Evolutionary conservation across 2,797 vertebrate species (phyloP).

Genomic region (Artibeus lituratus): DNA sequence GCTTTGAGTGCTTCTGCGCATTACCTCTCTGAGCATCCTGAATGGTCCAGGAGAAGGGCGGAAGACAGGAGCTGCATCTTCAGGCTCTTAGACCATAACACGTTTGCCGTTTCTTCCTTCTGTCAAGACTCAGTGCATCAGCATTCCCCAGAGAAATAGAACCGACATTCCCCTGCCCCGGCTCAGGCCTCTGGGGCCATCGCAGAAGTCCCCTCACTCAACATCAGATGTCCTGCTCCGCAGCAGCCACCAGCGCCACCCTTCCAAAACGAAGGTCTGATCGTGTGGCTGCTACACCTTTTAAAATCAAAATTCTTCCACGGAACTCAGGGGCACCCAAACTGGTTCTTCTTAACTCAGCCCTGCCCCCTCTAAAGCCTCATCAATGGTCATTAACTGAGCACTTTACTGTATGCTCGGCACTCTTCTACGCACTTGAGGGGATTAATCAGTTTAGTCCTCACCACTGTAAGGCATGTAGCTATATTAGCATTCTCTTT

Average conservation of each 20-base stretch:
- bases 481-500: neutral
- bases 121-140: neutral
- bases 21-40: neutral
- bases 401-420: neutral
- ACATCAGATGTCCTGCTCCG: neutral
- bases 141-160: neutral
- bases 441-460: neutral
- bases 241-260: neutral
- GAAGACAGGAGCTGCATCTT: neutral
- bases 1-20: neutral
- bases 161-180: neutral
- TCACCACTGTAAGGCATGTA: neutral
- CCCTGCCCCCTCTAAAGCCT: neutral
- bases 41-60: neutral
- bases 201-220: neutral
- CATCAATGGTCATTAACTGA: neutral
- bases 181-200: neutral
- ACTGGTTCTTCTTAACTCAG: neutral
- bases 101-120: neutral
- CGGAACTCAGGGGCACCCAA: neutral
- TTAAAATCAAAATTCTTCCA: neutral
- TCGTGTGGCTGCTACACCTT: neutral
- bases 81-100: neutral
- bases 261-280: neutral
- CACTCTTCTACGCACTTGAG: neutral